Percentiles rank a stretch among this genome's conserved stretches.
These are phyloP conservation scores for Eufriesea mexicana DNA, from an alignment of 1,140 invertebrate genomes.

Conservation along the genomic window DNA sequence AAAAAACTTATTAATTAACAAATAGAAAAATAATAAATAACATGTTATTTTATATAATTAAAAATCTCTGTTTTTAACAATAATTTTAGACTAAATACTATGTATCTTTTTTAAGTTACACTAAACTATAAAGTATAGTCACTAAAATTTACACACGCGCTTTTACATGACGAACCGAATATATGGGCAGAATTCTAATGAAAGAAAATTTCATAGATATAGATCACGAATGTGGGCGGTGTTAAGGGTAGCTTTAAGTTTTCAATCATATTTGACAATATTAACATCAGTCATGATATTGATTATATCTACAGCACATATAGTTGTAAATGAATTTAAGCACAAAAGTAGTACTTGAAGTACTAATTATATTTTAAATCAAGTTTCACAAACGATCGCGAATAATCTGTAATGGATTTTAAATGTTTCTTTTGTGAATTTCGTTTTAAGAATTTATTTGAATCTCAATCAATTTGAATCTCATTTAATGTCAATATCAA, in stretches of 20 bases:
- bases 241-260: background rate
- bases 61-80: background rate
- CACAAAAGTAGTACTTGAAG: background rate
- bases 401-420: background rate
- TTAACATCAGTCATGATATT: background rate
- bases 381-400: background rate
- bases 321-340: background rate
- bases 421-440: background rate
- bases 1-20: background rate
- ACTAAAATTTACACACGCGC: slow-evolving; percentile 3
- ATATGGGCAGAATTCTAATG: slow-evolving; percentile 37
- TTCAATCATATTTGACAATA: background rate
- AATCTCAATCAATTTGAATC: background rate
- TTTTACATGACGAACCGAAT: background rate
- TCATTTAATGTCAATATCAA: background rate
- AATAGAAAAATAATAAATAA: background rate
- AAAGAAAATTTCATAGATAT: slow-evolving; percentile 17
- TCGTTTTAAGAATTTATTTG: too few species aligned
- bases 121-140: background rate
- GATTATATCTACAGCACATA: background rate
- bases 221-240: background rate
- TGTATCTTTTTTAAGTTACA: background rate
- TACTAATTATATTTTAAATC: background rate
- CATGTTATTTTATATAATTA: background rate
- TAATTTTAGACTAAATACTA: background rate